A percentile compares a stretch with the other conserved stretches of the same genome.
phyloP scores from a whole-genome alignment of 2,113 vertebrate genomes.

The Eupsittula cactorum region DNA sequence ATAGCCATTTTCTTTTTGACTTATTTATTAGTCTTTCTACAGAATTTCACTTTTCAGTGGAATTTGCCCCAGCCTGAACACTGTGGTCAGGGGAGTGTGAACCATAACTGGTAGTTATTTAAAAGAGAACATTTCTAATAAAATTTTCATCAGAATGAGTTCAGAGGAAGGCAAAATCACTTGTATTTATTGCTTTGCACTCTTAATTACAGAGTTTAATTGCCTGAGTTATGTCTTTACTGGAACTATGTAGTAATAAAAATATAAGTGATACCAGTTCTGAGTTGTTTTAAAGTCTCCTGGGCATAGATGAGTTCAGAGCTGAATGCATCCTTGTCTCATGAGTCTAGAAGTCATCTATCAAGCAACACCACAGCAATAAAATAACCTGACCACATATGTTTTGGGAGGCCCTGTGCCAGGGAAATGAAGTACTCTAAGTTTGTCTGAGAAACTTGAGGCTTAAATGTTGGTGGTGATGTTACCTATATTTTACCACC shows the following conservation, averaged over 20 bases:
- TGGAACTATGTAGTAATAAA: slow-evolving; percentile 25
- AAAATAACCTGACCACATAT: slow-evolving; percentile 14
- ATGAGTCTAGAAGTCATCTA: neutral
- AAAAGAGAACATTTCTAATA: neutral
- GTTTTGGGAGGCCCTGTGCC: slow-evolving; percentile 11
- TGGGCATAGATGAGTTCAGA: slow-evolving; percentile 3
- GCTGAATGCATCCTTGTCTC: neutral
- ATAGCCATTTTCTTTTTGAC: neutral
- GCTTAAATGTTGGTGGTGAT: neutral
- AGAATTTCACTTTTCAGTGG: slow-evolving; percentile 20
- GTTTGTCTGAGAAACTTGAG: neutral
- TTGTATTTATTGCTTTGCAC: slow-evolving; percentile 27
- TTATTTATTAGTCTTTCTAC: neutral
- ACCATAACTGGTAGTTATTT: neutral
- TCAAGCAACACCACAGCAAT: slow-evolving; percentile 6
- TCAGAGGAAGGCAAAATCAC: slow-evolving; percentile 21
- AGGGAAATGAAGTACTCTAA: neutral
- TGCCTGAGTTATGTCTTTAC: slow-evolving; percentile 7
- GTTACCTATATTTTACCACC: neutral
- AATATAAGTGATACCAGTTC: neutral
- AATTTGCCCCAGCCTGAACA: neutral
- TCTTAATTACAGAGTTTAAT: slow-evolving; percentile 26
- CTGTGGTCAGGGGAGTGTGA: neutral
- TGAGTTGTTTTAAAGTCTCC: slow-evolving; percentile 18
- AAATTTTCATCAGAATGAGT: slow-evolving; percentile 10